A percentile compares a stretch with the other conserved stretches of the same genome.
phyloP scores from a whole-genome alignment of 1,140 invertebrate genomes.

The Eciton burchellii region DNA sequence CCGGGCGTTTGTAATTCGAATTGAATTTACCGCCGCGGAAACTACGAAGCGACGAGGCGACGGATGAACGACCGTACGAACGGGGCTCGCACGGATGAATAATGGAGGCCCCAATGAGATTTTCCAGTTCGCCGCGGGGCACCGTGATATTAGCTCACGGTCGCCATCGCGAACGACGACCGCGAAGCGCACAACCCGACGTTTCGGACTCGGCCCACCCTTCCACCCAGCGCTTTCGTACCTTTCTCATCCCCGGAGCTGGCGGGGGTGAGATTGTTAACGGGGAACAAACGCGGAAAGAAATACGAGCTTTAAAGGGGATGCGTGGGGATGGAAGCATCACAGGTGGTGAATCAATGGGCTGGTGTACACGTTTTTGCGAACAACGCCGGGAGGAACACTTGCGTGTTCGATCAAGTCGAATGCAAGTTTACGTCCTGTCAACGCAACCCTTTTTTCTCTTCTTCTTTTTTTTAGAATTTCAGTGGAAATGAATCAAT shows the following conservation, averaged over 20 bases:
- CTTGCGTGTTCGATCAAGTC: too few relatives aligned
- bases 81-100: conserved; percentile 79
- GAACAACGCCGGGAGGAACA: too few relatives aligned
- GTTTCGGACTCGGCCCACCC: conserved; percentile 12
- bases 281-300: conserved; percentile 38
- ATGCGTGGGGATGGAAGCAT: not conserved
- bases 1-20: conserved; percentile 81
- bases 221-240: not conserved
- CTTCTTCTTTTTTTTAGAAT: too few relatives aligned
- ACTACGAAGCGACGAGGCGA: conserved; percentile 64
- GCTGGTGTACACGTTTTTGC: too few relatives aligned
- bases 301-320: conserved; percentile 29
- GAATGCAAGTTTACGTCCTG: too few relatives aligned
- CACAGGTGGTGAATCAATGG: not conserved
- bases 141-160: conserved; percentile 85
- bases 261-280: conserved; percentile 3
- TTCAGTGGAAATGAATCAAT: too few relatives aligned
- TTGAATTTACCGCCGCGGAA: conserved; percentile 78
- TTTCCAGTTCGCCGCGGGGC: conserved; percentile 85
- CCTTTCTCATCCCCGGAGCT: conserved; percentile 10
- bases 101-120: conserved; percentile 85
- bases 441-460: too few relatives aligned
- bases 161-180: conserved; percentile 64
- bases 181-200: conserved; percentile 16
- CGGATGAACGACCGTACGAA: conserved; percentile 41